phyloP scores from a whole-genome alignment of 2,113 vertebrate species.

The Psilopogon haemacephalus region DNA sequence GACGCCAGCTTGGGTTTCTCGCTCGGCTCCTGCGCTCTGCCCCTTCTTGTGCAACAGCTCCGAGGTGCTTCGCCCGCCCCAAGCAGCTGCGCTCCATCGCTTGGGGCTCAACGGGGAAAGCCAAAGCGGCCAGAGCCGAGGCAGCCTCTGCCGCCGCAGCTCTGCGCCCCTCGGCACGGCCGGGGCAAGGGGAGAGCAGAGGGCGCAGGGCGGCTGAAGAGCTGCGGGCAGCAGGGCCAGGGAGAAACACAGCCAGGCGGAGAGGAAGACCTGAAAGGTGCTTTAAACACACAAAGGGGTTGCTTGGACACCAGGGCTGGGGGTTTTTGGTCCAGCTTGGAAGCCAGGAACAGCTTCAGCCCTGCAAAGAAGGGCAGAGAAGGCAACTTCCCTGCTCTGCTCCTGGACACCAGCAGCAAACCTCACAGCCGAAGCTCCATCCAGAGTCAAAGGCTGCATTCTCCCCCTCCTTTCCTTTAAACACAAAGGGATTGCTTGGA shows the following conservation, averaged over 20 bases:
- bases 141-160: not conserved
- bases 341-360: not conserved
- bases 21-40: constrained; percentile 7
- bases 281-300: no score
- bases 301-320: no score
- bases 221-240: not conserved
- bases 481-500: not conserved
- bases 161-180: not conserved
- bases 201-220: fast-evolving
- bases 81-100: not conserved
- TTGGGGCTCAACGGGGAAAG: not conserved
- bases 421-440: no score
- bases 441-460: not conserved
- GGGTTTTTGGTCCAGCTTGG: no score
- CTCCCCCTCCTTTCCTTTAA: not conserved
- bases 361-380: not conserved
- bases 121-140: not conserved
- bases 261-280: not conserved
- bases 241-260: not conserved
- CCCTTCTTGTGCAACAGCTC: not conserved
- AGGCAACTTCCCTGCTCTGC: not conserved
- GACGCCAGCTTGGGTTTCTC: constrained; percentile 28
- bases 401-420: not conserved
- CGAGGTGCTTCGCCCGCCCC: not conserved
- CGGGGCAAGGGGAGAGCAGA: no score